These are phyloP conservation scores for Antennarius maculatus DNA, from an alignment of 2,797 vertebrate species.

Conservation along the genomic window DNA sequence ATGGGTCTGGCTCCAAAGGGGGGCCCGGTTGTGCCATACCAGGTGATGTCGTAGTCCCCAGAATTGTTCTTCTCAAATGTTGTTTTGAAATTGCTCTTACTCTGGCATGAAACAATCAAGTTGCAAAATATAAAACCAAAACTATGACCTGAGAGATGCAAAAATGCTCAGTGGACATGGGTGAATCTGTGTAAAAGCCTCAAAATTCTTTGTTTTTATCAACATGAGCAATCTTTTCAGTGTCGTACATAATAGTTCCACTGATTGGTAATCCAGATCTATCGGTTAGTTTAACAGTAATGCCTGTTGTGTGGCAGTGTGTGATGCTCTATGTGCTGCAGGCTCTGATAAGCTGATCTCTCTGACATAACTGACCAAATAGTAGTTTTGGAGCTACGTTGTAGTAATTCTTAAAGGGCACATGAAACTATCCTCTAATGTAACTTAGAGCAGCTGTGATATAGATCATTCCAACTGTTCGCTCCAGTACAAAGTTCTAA, in stretches of 20 bases:
- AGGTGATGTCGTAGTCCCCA: too few relatives aligned
- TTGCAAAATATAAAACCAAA: neutral
- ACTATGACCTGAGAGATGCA: neutral
- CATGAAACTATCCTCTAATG: slow-evolving; percentile 21
- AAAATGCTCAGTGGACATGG: neutral
- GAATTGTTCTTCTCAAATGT: too few relatives aligned
- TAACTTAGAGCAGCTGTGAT: neutral
- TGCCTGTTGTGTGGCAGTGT: too few relatives aligned
- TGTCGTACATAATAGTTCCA: too few relatives aligned
- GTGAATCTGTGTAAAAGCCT: neutral
- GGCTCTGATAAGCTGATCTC: neutral
- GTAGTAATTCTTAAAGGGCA: slow-evolving; percentile 15
- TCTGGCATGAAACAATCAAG: too few relatives aligned
- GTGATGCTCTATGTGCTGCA: neutral
- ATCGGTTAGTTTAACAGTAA: too few relatives aligned
- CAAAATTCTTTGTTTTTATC: neutral
- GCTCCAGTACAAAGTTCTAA: slow-evolving; percentile 32
- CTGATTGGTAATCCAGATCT: too few relatives aligned
- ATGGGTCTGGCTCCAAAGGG: too few relatives aligned
- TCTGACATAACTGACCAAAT: slow-evolving; percentile 9
- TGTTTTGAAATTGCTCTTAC: too few relatives aligned
- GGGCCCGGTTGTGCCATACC: too few relatives aligned
- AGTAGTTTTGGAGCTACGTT: slow-evolving; percentile 4
- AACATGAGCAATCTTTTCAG: neutral
- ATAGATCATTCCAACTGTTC: slow-evolving; percentile 13